Conservation (phyloP, 2,797 vertebrate genomes). For the Sylvia borin region DNA sequence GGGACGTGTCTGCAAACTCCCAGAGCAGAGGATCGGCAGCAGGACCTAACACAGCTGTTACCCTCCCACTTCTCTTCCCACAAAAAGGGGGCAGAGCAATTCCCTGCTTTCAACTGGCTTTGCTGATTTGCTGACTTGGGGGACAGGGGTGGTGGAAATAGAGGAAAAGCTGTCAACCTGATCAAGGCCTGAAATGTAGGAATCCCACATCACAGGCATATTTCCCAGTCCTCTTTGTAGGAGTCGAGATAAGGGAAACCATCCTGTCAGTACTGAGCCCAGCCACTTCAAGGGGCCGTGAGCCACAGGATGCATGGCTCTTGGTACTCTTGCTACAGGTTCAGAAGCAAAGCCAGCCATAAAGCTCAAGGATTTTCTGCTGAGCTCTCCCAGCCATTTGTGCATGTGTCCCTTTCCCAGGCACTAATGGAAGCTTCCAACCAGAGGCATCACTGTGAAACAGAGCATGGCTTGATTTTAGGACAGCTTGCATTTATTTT, state of each 20-base stretch:
- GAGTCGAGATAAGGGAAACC: not conserved
- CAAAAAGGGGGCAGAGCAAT: not conserved
- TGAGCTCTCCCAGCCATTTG: not conserved
- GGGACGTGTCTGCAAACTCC: not conserved
- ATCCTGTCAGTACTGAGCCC: not conserved
- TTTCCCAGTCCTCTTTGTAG: not conserved
- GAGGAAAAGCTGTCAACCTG: not conserved
- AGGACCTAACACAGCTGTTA: not conserved
- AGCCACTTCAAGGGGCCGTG: not conserved
- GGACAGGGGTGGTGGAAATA: not conserved
- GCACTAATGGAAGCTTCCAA: not conserved
- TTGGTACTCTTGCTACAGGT: not conserved
- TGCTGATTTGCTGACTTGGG: not conserved
- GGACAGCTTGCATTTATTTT: not conserved
- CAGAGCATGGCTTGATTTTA: rapidly evolving
- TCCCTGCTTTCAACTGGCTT: slow-evolving; percentile 2
- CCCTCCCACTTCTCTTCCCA: not conserved
- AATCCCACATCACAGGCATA: slow-evolving; percentile 5
- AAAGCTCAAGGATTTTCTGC: not conserved
- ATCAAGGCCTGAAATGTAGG: slow-evolving; percentile 9
- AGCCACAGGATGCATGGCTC: not conserved
- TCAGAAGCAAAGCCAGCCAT: not conserved
- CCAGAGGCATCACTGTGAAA: rapidly evolving
- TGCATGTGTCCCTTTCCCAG: not conserved
- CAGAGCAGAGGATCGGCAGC: rapidly evolving